A percentile compares a stretch with the other conserved stretches of the same genome.
Conservation (phyloP, 2,113 vertebrate species). For the Zeus faber region DNA sequence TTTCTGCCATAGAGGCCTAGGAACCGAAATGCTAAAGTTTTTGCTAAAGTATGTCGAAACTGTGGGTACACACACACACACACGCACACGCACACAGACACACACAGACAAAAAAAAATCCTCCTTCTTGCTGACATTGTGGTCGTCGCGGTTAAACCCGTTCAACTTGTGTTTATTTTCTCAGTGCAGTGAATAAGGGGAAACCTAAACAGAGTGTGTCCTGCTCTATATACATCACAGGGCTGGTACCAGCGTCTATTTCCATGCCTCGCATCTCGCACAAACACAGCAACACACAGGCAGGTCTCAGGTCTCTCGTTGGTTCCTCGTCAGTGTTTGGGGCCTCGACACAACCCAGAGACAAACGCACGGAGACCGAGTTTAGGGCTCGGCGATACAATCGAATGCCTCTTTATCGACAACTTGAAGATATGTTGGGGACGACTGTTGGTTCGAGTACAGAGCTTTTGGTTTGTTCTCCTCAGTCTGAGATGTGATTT, state of each 20-base stretch:
- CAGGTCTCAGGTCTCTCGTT: neutral
- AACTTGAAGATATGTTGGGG: neutral
- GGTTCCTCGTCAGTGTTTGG: neutral
- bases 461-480: neutral
- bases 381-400: no score
- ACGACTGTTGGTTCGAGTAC: neutral
- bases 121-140: conserved; percentile 18
- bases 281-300: conserved; percentile 1
- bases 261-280: conserved; percentile 4
- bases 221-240: conserved; percentile 4
- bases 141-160: conserved; percentile 14
- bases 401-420: no score
- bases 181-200: neutral
- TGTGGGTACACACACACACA: neutral
- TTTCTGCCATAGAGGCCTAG: neutral
- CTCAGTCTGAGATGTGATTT: neutral
- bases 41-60: neutral
- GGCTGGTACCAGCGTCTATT: neutral
- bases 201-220: conserved; percentile 15
- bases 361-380: neutral
- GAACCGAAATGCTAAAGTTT: no score
- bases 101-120: neutral
- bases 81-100: neutral
- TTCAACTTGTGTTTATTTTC: conserved; percentile 27
- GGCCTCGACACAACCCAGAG: conserved; percentile 1